phyloP scores from a whole-genome alignment of 2,888 invertebrate species.

The Polietes domitor region DNA sequence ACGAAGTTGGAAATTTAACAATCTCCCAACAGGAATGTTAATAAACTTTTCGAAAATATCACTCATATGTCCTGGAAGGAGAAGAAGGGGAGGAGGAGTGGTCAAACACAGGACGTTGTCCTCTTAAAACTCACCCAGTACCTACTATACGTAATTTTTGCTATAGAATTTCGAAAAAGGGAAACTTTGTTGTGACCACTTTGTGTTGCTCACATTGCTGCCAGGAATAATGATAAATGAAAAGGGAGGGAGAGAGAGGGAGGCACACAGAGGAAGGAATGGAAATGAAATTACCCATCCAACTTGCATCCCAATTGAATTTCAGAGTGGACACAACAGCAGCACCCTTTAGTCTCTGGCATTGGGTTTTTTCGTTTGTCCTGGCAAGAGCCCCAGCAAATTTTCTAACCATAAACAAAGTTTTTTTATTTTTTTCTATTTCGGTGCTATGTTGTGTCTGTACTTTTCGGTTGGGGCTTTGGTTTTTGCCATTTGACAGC shows the following conservation, averaged over 20 bases:
- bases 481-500: neutral
- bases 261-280: neutral
- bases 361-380: neutral
- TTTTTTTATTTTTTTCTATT: neutral
- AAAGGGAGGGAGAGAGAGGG: too few relatives aligned
- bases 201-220: neutral
- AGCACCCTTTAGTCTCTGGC: neutral
- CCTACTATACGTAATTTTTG: neutral
- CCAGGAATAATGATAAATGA: neutral
- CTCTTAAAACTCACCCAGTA: too few relatives aligned
- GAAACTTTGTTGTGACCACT: neutral
- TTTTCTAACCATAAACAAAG: conserved; percentile 16
- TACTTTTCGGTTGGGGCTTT: neutral
- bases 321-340: neutral
- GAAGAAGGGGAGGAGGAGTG: too few relatives aligned
- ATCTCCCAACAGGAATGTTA: neutral
- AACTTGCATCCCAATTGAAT: conserved; percentile 24
- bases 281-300: conserved; percentile 28
- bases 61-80: neutral
- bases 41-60: neutral
- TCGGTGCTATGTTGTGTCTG: neutral
- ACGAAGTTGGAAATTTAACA: neutral
- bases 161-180: neutral
- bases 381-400: neutral
- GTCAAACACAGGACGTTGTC: too few relatives aligned